Conservation (phyloP, 2,888 invertebrate genomes). For the Cephus spinipes region DNA sequence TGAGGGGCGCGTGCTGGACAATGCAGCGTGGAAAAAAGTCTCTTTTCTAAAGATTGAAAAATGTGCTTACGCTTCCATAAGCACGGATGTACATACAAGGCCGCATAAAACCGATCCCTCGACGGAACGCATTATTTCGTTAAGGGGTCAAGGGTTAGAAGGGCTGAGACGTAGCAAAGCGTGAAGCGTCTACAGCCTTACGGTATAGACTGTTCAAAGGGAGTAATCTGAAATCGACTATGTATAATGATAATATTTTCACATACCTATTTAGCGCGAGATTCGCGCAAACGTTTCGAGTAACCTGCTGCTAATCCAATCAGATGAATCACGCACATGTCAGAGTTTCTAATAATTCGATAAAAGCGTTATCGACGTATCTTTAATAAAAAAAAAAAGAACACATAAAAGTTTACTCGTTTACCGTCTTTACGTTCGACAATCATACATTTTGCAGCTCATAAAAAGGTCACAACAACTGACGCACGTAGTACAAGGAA, state of each 20-base stretch:
- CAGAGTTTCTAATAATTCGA: neutral
- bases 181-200: neutral
- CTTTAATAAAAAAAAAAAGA: neutral
- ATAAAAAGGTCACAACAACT: neutral
- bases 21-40: neutral
- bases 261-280: neutral
- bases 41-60: neutral
- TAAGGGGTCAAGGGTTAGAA: neutral
- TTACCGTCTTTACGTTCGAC: neutral
- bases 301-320: neutral
- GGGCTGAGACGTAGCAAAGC: neutral
- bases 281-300: neutral
- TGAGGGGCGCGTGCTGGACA: neutral
- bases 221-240: neutral
- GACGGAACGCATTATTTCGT: neutral
- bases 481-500: neutral
- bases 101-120: neutral
- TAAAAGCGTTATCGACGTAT: neutral
- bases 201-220: neutral
- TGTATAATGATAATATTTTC: neutral
- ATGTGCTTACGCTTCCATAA: neutral
- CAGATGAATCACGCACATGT: neutral
- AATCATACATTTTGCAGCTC: neutral
- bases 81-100: neutral
- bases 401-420: neutral